phyloP scores from a whole-genome alignment of 2,113 vertebrate species.

The Suricata suricatta region DNA sequence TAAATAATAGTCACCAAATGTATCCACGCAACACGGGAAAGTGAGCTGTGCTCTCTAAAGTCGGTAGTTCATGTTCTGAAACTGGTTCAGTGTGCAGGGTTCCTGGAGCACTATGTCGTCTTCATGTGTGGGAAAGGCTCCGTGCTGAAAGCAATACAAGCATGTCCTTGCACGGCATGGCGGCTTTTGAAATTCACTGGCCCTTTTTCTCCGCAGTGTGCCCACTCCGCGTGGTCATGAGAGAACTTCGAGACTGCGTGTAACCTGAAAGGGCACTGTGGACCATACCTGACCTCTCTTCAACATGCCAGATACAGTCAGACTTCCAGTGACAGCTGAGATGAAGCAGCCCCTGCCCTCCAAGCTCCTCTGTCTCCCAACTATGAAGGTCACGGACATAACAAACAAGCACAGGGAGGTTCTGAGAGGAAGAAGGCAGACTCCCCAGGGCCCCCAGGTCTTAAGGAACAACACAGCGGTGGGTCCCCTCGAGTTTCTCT shows the following conservation, averaged over 20 bases:
- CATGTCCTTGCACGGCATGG: not conserved
- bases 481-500: fast-evolving
- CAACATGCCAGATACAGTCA: not conserved
- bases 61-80: not conserved
- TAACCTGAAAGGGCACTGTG: not conserved
- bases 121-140: slow-evolving; percentile 29
- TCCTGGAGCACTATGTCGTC: not conserved
- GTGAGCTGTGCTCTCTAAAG: not conserved
- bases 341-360: not conserved
- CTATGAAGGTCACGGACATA: fast-evolving
- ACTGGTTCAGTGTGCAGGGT: not conserved
- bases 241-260: not conserved
- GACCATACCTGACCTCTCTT: not conserved
- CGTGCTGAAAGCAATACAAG: not conserved
- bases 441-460: not conserved
- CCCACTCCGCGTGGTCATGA: not conserved
- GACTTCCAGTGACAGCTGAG: not conserved
- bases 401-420: not conserved
- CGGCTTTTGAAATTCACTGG: not conserved
- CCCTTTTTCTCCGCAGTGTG: not conserved
- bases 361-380: not conserved
- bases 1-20: not conserved
- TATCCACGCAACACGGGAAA: not conserved
- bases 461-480: not conserved
- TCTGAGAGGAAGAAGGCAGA: not conserved